Percentiles rank a stretch among this genome's conserved stretches.
Evolutionary conservation across 2,113 vertebrate genomes (phyloP).

Genomic region (Canis aureus): DNA sequence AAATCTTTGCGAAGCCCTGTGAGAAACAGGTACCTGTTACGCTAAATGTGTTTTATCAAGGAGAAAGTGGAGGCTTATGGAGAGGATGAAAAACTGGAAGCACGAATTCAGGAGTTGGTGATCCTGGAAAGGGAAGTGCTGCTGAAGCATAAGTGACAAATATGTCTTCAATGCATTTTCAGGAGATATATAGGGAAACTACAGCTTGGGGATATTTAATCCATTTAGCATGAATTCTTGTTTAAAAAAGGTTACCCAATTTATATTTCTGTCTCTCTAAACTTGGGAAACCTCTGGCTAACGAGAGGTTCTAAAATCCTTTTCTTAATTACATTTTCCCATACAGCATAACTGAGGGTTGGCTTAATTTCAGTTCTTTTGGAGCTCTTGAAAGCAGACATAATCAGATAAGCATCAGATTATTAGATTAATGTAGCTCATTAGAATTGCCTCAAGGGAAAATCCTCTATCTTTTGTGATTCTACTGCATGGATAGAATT

Average conservation of each 20-base stretch:
- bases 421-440: slow-evolving; percentile 66
- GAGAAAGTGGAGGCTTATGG: neutral
- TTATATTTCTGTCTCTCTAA: neutral
- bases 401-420: slow-evolving; percentile 52
- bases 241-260: slow-evolving; percentile 13
- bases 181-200: neutral
- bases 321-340: slow-evolving; percentile 48
- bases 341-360: neutral
- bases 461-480: slow-evolving; percentile 57
- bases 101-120: neutral
- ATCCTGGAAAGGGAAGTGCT: neutral
- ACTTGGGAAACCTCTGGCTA: neutral
- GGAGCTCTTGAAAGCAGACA: slow-evolving; percentile 19
- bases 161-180: neutral
- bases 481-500: neutral
- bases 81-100: neutral
- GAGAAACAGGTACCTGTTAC: neutral
- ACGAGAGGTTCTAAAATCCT: neutral
- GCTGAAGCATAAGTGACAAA: neutral
- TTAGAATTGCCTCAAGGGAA: slow-evolving; percentile 26
- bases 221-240: neutral
- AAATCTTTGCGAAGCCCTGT: neutral
- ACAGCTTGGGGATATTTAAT: neutral
- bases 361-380: slow-evolving; percentile 29
- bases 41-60: neutral